Conservation (phyloP, 2,113 vertebrate species). For the Caloenas nicobarica region DNA sequence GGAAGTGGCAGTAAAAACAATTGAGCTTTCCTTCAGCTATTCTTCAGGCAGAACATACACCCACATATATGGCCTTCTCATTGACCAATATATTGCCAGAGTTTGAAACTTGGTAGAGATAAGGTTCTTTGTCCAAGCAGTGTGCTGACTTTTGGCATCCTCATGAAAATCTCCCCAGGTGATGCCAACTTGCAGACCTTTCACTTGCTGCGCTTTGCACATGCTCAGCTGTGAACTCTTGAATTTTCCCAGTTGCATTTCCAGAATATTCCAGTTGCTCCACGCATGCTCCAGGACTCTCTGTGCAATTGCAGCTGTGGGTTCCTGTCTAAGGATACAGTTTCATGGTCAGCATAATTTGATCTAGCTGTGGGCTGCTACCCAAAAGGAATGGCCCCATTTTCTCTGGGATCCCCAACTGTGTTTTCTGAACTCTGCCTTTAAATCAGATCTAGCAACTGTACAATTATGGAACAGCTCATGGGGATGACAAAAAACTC, state of each 20-base stretch:
- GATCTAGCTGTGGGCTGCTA: constrained; percentile 48
- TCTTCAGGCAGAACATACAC: background rate
- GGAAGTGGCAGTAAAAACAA: background rate
- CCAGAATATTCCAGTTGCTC: constrained; percentile 45
- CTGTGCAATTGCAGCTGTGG: constrained; percentile 48
- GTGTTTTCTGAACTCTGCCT: background rate
- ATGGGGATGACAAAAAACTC: background rate
- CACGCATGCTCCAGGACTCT: background rate
- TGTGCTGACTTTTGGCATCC: background rate
- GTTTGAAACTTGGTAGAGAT: background rate
- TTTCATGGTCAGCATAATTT: constrained; percentile 67
- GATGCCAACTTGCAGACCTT: background rate
- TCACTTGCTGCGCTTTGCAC: background rate
- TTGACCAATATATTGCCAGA: background rate
- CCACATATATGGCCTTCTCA: background rate
- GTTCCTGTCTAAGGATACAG: constrained; percentile 52
- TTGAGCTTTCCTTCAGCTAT: background rate
- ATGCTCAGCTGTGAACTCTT: constrained; percentile 7
- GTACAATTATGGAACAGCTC: background rate
- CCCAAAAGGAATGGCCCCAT: constrained; percentile 30
- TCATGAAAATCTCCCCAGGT: background rate
- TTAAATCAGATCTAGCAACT: background rate
- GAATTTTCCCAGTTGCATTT: constrained; percentile 25
- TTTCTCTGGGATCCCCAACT: constrained; percentile 26
- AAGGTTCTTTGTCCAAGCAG: background rate